phyloP scores from a whole-genome alignment of 2,888 invertebrate species.

The Colostygia pectinataria region DNA sequence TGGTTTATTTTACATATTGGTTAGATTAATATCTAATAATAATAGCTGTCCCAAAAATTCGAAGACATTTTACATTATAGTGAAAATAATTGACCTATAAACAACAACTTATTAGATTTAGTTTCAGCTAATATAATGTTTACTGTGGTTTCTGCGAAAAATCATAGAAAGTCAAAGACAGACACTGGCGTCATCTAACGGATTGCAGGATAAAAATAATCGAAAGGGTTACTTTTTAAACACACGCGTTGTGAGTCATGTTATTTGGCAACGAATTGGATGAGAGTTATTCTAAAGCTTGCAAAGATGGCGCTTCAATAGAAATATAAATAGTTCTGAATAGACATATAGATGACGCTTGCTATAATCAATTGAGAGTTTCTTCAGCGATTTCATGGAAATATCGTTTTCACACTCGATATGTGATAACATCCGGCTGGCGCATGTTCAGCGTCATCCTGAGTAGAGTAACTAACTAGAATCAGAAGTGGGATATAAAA shows the following conservation, averaged over 20 bases:
- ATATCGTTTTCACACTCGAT: conserved; percentile 4
- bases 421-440: neutral
- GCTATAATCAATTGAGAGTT: too few species aligned
- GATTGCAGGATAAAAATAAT: conserved; percentile 3
- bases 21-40: too few species aligned
- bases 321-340: neutral
- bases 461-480: neutral
- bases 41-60: too few species aligned
- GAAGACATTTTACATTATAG: too few species aligned
- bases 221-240: neutral
- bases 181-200: conserved; percentile 18
- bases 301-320: conserved; percentile 13
- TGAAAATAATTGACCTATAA: too few species aligned
- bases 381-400: conserved; percentile 6
- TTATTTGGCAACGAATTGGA: conserved; percentile 5
- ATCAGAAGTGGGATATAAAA: conserved; percentile 4
- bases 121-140: too few species aligned
- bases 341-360: conserved; percentile 36
- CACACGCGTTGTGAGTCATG: neutral
- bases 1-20: too few species aligned
- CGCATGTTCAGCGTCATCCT: neutral
- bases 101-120: too few species aligned
- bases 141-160: too few species aligned
- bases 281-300: neutral
- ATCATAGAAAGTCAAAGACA: too few species aligned